Conservation (phyloP, 2,888 invertebrate genomes). For the Acrobasis suavella region DNA sequence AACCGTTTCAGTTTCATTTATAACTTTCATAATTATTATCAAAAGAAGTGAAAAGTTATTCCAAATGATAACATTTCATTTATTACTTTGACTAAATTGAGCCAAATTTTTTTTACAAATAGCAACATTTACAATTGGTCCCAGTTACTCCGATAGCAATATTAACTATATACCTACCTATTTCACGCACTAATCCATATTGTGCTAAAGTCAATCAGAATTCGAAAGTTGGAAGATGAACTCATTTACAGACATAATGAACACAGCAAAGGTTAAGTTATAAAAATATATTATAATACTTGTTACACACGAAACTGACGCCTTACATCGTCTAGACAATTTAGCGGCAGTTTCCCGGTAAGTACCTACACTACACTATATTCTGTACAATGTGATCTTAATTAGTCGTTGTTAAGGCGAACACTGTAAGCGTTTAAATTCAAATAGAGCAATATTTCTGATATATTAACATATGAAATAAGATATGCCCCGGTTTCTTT, state of each 20-base stretch:
- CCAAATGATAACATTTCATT: too few species aligned
- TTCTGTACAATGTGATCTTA: slow-evolving; percentile 35
- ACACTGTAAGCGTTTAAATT: slow-evolving; percentile 28
- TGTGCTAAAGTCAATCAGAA: slow-evolving; percentile 27
- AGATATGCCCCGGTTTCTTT: slow-evolving; percentile 24
- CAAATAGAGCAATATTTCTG: slow-evolving; percentile 14
- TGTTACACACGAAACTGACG: slow-evolving; percentile 7
- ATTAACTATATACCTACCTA: slow-evolving; percentile 25
- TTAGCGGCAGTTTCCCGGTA: slow-evolving; percentile 4
- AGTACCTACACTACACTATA: slow-evolving; percentile 29
- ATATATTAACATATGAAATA: slow-evolving; percentile 14
- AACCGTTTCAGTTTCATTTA: too few species aligned
- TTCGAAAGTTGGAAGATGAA: slow-evolving; percentile 29
- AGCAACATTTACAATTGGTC: slow-evolving; percentile 30
- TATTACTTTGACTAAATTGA: background rate
- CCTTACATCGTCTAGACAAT: background rate
- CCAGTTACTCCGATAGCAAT: slow-evolving; percentile 24
- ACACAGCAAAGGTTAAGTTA: slow-evolving; percentile 38
- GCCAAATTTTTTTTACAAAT: slow-evolving; percentile 13
- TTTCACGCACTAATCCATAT: slow-evolving; percentile 25
- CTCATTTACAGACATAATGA: slow-evolving; percentile 33
- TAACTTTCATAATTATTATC: too few species aligned
- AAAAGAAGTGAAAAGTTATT: slow-evolving; percentile 18
- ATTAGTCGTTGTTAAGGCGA: slow-evolving; percentile 29
- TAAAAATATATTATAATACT: slow-evolving; percentile 30